Conservation (phyloP, 2,113 vertebrate genomes). For the Hypomesus transpacificus region DNA sequence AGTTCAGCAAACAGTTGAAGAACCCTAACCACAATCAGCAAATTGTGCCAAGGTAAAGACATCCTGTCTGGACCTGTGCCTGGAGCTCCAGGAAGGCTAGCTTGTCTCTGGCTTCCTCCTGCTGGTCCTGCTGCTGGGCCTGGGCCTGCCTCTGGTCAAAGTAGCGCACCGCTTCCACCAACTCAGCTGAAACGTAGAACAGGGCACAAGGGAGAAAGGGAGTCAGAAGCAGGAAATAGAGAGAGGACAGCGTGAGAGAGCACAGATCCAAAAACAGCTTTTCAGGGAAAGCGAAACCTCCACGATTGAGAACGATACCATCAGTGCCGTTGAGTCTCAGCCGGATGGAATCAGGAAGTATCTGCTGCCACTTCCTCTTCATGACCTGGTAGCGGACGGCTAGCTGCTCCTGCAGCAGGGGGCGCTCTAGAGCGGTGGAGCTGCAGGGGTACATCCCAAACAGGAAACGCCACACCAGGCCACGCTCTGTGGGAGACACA, state of each 20-base stretch:
- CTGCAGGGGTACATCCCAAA: slow-evolving; percentile 77
- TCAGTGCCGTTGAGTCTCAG: slow-evolving; percentile 72
- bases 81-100: slow-evolving; percentile 73
- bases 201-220: not conserved
- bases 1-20: slow-evolving; percentile 11
- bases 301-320: slow-evolving; percentile 48
- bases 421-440: slow-evolving; percentile 72
- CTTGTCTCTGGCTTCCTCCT: slow-evolving; percentile 55
- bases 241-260: not conserved
- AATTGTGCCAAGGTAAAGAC: not conserved
- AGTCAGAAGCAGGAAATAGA: not conserved
- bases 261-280: not conserved
- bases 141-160: slow-evolving; percentile 65
- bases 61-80: slow-evolving; percentile 60
- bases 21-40: slow-evolving; percentile 4
- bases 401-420: slow-evolving; percentile 70
- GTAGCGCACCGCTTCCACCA: slow-evolving; percentile 67
- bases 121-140: slow-evolving; percentile 35
- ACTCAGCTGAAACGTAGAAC: slow-evolving; percentile 55
- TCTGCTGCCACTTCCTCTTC: slow-evolving; percentile 74
- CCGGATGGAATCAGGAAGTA: slow-evolving; percentile 60
- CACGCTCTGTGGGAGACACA: slow-evolving; percentile 61
- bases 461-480: slow-evolving; percentile 72
- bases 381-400: slow-evolving; percentile 67
- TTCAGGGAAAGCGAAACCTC: not conserved